Conservation (phyloP, 2,888 invertebrate genomes). For the Anagyrus pseudococci region DNA sequence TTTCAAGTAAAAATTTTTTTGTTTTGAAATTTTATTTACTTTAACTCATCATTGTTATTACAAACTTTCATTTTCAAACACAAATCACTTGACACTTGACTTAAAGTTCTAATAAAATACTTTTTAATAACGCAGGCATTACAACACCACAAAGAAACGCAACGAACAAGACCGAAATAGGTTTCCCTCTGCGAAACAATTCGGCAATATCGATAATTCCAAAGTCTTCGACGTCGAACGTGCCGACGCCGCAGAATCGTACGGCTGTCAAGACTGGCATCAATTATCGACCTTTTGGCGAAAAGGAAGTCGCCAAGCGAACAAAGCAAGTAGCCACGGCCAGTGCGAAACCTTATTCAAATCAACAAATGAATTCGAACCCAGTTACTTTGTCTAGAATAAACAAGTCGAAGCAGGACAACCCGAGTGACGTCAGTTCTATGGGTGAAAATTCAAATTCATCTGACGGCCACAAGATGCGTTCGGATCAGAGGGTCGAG, state of each 20-base stretch:
- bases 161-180: conserved; percentile 48
- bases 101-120: neutral
- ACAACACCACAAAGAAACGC: conserved; percentile 19
- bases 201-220: conserved; percentile 62
- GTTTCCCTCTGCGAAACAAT: conserved; percentile 59
- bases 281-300: conserved; percentile 55
- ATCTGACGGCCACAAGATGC: conserved; percentile 53
- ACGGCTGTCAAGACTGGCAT: conserved; percentile 44
- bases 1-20: conserved; percentile 8
- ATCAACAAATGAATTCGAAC: conserved; percentile 52
- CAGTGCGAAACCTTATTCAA: conserved; percentile 55
- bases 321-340: conserved; percentile 55
- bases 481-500: conserved; percentile 58
- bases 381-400: conserved; percentile 56
- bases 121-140: neutral
- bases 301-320: conserved; percentile 53
- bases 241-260: conserved; percentile 42
- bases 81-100: conserved; percentile 2
- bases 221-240: conserved; percentile 47
- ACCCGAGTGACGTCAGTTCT: conserved; percentile 48
- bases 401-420: conserved; percentile 50
- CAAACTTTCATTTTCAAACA: neutral
- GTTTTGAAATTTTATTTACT: neutral
- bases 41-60: neutral
- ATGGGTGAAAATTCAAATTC: conserved; percentile 60